Conservation (phyloP, 2,888 invertebrate species). For the Drosophila hamatofila region DNA sequence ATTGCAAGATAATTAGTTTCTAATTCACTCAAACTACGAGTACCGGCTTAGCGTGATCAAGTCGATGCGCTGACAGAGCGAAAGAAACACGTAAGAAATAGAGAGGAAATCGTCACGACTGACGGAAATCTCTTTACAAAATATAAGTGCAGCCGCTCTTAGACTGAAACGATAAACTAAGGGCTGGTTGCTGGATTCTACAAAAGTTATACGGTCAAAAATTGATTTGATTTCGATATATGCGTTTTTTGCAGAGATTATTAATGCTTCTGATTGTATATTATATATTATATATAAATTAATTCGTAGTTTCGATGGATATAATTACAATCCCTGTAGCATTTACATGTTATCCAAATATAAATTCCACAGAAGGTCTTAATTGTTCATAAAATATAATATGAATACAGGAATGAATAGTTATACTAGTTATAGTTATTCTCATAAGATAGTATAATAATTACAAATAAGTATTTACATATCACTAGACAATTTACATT, state of each 20-base stretch:
- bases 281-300: too few species aligned
- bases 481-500: too few species aligned
- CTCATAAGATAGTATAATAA: too few species aligned
- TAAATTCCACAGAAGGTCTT: too few species aligned
- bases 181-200: background rate
- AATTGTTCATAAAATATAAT: too few species aligned
- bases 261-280: too few species aligned
- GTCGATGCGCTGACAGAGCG: background rate
- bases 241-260: background rate
- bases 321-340: too few species aligned
- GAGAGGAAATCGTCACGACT: background rate
- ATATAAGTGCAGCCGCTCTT: background rate
- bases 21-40: background rate
- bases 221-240: background rate
- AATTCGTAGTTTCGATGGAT: too few species aligned
- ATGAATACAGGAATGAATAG: too few species aligned
- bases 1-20: background rate
- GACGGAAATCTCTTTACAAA: background rate
- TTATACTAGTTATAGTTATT: too few species aligned
- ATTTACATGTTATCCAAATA: too few species aligned
- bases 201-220: background rate
- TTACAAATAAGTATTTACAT: too few species aligned
- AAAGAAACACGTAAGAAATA: background rate
- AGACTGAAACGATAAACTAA: background rate
- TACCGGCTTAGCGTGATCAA: background rate